These are phyloP conservation scores for Tokudaia muenninki DNA, from an alignment of 2,797 vertebrate species.

Conservation along the genomic window DNA sequence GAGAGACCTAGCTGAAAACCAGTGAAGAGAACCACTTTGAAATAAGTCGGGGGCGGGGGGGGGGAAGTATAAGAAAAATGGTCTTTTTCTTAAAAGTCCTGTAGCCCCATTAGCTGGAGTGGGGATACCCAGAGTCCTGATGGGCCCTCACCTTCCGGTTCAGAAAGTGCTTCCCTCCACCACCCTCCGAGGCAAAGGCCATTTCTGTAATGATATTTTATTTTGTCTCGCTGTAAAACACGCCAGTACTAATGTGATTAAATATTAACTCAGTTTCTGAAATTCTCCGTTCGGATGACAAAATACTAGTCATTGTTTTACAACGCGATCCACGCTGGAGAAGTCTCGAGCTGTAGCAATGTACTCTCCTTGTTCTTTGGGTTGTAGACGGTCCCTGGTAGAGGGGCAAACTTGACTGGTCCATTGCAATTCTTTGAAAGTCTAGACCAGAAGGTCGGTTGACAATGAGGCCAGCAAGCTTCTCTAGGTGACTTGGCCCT, in stretches of 20 bases:
- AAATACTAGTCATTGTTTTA: slow-evolving; percentile 70
- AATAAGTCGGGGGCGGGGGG: neutral
- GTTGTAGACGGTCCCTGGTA: neutral
- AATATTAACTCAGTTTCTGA: slow-evolving; percentile 84
- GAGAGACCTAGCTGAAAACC: slow-evolving; percentile 57
- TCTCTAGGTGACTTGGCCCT: neutral
- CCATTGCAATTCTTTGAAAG: neutral
- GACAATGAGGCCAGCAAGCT: neutral
- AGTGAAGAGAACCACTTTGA: slow-evolving; percentile 50
- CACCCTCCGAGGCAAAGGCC: neutral
- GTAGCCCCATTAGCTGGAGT: neutral
- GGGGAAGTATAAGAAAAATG: neutral
- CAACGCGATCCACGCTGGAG: slow-evolving; percentile 38
- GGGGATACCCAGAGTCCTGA: neutral
- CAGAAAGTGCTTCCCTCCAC: neutral
- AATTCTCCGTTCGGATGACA: slow-evolving; percentile 78
- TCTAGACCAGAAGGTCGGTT: neutral
- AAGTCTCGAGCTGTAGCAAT: neutral
- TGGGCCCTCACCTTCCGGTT: neutral
- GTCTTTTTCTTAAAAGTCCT: neutral
- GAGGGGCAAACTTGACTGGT: neutral
- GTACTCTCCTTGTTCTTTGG: slow-evolving; percentile 11
- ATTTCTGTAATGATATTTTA: slow-evolving; percentile 78
- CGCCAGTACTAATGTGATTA: slow-evolving; percentile 81
- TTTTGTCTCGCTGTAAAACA: slow-evolving; percentile 82